These are phyloP conservation scores for Muscicapa adusta DNA, from an alignment of 2,113 vertebrate species.

Conservation along the genomic window DNA sequence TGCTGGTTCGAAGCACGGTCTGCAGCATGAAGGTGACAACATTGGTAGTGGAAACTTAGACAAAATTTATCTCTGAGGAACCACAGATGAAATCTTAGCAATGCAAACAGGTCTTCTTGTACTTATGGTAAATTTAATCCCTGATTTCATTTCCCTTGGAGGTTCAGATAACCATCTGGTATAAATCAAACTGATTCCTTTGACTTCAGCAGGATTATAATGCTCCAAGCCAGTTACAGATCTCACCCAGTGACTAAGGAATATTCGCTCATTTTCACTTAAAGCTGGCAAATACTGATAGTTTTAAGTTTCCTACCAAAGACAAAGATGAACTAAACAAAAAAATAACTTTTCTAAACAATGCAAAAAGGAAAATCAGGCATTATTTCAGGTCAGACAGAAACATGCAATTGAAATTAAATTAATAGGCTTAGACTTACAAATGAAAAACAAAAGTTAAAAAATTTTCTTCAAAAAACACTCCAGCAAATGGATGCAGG, in stretches of 20 bases:
- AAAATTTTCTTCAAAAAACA: not conserved
- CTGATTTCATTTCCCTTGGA: not conserved
- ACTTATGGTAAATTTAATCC: not conserved
- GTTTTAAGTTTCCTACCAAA: not conserved
- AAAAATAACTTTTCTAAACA: not conserved
- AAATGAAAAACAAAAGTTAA: not conserved
- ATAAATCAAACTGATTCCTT: not conserved
- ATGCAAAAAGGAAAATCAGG: not conserved
- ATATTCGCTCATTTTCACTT: not conserved
- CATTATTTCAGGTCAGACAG: not conserved
- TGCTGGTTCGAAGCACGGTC: not conserved
- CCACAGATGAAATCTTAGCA: not conserved
- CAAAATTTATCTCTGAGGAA: not conserved
- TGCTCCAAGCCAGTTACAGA: not conserved
- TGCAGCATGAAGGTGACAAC: not conserved
- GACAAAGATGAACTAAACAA: not conserved
- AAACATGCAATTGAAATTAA: not conserved
- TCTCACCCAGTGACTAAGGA: not conserved
- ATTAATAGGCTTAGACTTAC: not conserved
- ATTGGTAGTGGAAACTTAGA: not conserved
- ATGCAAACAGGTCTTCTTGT: not conserved
- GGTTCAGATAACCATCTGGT: conserved; percentile 12
- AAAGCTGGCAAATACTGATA: not conserved
- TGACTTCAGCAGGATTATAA: not conserved
- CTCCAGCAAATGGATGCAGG: rapidly evolving